Percentiles rank a stretch among this genome's conserved stretches.
These are phyloP conservation scores for Platorchestia sp. DNA, from an alignment of 1,140 invertebrate species.

Conservation along the genomic window DNA sequence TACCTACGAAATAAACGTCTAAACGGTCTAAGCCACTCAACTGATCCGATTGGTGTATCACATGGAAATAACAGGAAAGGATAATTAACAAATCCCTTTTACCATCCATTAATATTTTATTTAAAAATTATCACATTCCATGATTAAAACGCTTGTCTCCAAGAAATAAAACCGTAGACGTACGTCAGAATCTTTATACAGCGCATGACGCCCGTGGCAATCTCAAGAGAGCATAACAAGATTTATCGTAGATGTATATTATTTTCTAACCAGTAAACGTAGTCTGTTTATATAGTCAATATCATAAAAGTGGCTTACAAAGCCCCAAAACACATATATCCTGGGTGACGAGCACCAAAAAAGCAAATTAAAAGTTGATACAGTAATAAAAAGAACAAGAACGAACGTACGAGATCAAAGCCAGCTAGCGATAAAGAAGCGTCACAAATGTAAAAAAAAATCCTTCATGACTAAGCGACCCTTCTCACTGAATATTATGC, in stretches of 20 bases:
- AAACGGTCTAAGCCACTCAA: not conserved
- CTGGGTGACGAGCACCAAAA: slow-evolving; percentile 10
- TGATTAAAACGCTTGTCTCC: not conserved
- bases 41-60: not conserved
- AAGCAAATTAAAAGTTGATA: not conserved
- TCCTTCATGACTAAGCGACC: not conserved
- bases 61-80: not conserved
- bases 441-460: not conserved
- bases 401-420: not conserved
- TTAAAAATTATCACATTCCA: slow-evolving; percentile 52
- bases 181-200: not conserved
- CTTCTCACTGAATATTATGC: not conserved
- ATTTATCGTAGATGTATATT: not conserved
- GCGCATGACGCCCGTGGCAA: not conserved
- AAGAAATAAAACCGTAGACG: not conserved
- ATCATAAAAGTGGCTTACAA: slow-evolving; percentile 1
- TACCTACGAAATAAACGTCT: too few species aligned
- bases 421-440: not conserved
- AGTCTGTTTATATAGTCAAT: not conserved
- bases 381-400: not conserved
- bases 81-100: not conserved
- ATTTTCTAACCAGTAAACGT: not conserved
- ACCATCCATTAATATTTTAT: not conserved
- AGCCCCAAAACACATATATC: not conserved
- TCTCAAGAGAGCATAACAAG: slow-evolving; percentile 6